Conservation (phyloP, 2,113 vertebrate genomes). For the Phyllopteryx taeniolatus region DNA sequence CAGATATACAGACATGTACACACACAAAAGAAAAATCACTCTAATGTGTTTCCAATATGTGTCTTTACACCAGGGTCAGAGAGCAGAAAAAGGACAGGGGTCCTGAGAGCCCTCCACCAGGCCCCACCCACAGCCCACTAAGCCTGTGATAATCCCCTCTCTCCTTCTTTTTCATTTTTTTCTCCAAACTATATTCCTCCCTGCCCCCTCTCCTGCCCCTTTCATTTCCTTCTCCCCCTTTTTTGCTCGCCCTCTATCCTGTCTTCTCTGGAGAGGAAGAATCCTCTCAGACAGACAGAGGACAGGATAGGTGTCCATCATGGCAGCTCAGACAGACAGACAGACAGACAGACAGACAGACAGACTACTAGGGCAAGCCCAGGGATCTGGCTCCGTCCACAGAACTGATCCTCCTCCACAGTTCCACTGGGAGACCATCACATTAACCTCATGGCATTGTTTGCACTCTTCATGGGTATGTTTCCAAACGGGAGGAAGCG, state of each 20-base stretch:
- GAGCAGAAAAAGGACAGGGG: constrained; percentile 99
- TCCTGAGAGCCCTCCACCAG: constrained; percentile 86
- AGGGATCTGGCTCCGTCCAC: constrained; percentile 63
- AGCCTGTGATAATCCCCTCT: constrained; percentile 80
- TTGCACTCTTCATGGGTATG: constrained; percentile 79
- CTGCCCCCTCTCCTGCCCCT: constrained; percentile 16
- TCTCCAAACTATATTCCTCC: constrained; percentile 15
- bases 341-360: constrained; percentile 13
- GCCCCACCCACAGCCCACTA: constrained; percentile 82
- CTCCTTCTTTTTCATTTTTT: constrained; percentile 29
- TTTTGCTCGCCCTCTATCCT: constrained; percentile 28
- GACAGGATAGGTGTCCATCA: constrained; percentile 72
- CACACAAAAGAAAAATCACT: neutral
- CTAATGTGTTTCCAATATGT: constrained; percentile 38
- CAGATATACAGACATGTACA: neutral
- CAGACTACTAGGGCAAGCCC: constrained; percentile 61
- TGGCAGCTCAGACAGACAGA: constrained; percentile 67
- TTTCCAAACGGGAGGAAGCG: constrained; percentile 45
- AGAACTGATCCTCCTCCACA: constrained; percentile 71
- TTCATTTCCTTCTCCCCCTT: constrained; percentile 2
- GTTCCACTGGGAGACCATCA: constrained; percentile 69
- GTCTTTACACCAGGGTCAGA: constrained; percentile 87
- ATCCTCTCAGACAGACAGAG: constrained; percentile 69
- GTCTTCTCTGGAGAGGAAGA: constrained; percentile 46
- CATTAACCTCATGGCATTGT: constrained; percentile 80